Conservation (phyloP, 1,140 invertebrate species). For the Zaprionus taronus region DNA sequence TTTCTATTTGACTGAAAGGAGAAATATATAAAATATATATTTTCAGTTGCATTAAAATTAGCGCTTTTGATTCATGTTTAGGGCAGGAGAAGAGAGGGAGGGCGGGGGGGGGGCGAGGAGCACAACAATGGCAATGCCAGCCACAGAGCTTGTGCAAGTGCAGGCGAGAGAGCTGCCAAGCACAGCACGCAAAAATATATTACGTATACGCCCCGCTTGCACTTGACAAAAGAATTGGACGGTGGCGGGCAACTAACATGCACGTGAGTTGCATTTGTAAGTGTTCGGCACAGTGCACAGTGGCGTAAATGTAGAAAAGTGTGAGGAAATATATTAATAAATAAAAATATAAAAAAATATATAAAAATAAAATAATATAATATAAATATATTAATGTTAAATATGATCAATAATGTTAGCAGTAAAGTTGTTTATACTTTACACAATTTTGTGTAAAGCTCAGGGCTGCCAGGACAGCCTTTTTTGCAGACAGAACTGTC, state of each 20-base stretch:
- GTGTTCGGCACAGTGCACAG: slow-evolving; percentile 27
- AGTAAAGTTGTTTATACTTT: no score
- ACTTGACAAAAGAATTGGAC: slow-evolving; percentile 75
- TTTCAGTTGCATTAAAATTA: slow-evolving; percentile 63
- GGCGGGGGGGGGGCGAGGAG: no score
- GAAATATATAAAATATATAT: background rate
- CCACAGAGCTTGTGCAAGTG: slow-evolving; percentile 46
- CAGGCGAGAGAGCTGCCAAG: slow-evolving; percentile 29
- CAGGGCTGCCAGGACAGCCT: no score
- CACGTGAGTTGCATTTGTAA: slow-evolving; percentile 58
- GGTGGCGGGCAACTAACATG: slow-evolving; percentile 16
- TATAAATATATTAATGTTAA: background rate
- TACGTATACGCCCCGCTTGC: slow-evolving; percentile 66
- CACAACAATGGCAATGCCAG: slow-evolving; percentile 58
- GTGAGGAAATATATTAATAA: no score
- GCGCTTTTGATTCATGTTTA: slow-evolving; percentile 55
- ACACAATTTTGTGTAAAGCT: no score
- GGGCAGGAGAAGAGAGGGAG: background rate
- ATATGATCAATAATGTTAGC: background rate
- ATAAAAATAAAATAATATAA: no score
- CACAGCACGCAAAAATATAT: slow-evolving; percentile 43
- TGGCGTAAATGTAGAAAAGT: background rate
- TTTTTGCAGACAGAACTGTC: no score
- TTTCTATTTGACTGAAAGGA: slow-evolving; percentile 34
- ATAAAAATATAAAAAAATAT: no score